Evolutionary conservation across 2,888 invertebrate species (phyloP), one percentile per base, ranked within the genome.

Genomic region (Dusona sp.): DNA sequence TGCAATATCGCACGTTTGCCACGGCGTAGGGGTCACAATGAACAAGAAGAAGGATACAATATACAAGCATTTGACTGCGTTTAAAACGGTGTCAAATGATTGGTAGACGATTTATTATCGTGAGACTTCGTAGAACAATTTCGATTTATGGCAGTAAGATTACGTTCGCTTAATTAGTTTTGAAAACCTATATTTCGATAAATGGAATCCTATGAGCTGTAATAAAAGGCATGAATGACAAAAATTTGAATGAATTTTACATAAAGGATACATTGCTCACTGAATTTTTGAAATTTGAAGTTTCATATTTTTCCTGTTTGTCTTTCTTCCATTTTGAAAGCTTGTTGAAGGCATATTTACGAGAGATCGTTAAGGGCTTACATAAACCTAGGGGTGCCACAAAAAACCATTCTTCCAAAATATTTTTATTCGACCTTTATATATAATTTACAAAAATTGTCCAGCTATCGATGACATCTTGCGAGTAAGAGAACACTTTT

Each of bases 1-100:
- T 92, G 92, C 89, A 88, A 89, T 90, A 85, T 90, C 87, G 91
- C 92, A 90, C 92, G 92, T 92, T 90, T 89, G 80, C 90, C 90
- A 75, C 64, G 81, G 72, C 72, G 51, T 72, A 65, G 73, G 68
- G 70, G 81, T 80, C 84, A 87, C 65, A 79, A 54, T 48, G 73
- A 78, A 61, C 61, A 61, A 70, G 68, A 79, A 33, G 33, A 78
- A 57, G 45, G 61, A 51, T 22, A 70, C 73, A 42, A n/a, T 25
- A 45, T 38, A 25, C 48, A 48, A 48, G 72, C 70, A 25, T 19
- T 79, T 25, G 54, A 70, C 57, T 65, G 67, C 77, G 29, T 51
- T 57, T 38, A 38, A 82, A 72, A 65, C 51, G 16, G 74, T 33
- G 36, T 36, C 77, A 25, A 77, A 25, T 22, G 8, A 77, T 51